Conservation (phyloP, 2,113 vertebrate species). For the Perognathus longimembris region DNA sequence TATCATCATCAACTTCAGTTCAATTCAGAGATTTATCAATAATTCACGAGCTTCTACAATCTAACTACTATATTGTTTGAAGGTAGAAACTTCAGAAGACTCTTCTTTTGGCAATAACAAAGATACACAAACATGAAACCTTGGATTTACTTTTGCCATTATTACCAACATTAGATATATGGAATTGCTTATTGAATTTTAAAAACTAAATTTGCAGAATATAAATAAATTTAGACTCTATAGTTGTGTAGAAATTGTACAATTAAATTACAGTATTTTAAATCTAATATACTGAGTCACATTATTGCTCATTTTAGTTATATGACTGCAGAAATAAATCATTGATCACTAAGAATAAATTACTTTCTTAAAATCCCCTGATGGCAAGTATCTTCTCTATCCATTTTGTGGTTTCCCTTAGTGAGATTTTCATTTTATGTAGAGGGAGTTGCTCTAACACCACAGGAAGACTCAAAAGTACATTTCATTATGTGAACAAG, state of each 20-base stretch:
- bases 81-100: neutral
- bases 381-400: neutral
- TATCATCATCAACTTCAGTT: neutral
- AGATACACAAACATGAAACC: neutral
- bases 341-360: constrained; percentile 34
- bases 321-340: constrained; percentile 6
- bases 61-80: neutral
- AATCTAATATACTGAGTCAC: neutral
- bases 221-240: neutral
- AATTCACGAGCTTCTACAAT: neutral
- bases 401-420: constrained; percentile 20
- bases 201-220: neutral
- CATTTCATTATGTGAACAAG: neutral
- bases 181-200: neutral
- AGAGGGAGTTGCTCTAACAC: neutral
- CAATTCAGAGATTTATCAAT: constrained; percentile 17
- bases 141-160: neutral
- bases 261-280: constrained; percentile 1
- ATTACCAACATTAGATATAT: neutral
- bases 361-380: constrained; percentile 4
- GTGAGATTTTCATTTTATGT: neutral
- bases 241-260: neutral
- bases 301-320: neutral
- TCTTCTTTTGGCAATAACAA: neutral
- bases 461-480: neutral